Percentiles rank a stretch among this genome's conserved stretches.
Conservation (phyloP, 2,797 vertebrate species). For the Eulemur coronatus region DNA sequence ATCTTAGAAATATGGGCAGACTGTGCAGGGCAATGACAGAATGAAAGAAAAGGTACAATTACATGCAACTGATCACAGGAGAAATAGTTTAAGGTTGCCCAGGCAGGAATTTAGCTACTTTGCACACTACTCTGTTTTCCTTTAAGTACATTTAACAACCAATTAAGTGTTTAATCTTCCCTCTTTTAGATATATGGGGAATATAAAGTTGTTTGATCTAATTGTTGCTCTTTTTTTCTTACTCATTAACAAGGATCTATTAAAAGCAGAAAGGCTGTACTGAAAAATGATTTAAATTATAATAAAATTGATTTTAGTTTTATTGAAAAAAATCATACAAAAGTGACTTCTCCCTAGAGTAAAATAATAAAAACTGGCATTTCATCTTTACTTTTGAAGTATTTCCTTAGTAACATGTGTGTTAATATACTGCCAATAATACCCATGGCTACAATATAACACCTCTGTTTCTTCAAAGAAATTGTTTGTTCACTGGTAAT, state of each 20-base stretch:
- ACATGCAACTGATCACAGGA: accelerated
- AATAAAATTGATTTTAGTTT: background rate
- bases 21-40: background rate
- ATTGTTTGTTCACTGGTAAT: background rate
- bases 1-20: background rate
- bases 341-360: background rate
- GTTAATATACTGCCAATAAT: background rate
- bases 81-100: background rate
- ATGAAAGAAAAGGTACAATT: background rate
- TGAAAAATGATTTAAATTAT: background rate
- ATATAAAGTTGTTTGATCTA: background rate
- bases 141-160: background rate
- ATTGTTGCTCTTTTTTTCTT: background rate
- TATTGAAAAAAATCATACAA: background rate
- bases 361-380: background rate
- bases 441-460: background rate
- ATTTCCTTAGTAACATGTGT: background rate
- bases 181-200: background rate
- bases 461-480: background rate
- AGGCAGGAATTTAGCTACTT: background rate
- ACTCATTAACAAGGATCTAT: background rate
- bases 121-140: background rate
- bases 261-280: background rate
- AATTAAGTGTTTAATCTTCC: background rate
- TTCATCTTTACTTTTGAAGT: background rate